phyloP scores from a whole-genome alignment of 2,113 vertebrate species.

The Ramphastos sulfuratus region DNA sequence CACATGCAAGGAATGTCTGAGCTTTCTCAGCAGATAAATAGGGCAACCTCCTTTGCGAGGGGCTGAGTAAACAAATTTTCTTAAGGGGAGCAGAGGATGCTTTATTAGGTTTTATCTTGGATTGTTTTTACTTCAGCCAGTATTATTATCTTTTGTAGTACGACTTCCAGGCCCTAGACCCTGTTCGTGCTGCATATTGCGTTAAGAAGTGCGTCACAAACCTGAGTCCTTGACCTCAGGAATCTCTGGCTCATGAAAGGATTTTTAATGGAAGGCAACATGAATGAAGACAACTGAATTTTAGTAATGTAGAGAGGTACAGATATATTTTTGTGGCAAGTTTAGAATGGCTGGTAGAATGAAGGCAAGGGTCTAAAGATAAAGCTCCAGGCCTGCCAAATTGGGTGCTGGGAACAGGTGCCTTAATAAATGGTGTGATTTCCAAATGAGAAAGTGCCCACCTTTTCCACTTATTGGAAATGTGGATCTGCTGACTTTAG shows the following conservation, averaged over 20 bases:
- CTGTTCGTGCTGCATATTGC: not conserved
- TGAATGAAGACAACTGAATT: not conserved
- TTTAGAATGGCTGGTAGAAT: not conserved
- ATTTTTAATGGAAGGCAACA: not conserved
- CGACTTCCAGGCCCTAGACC: not conserved
- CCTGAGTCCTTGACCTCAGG: not conserved
- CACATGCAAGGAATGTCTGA: slow-evolving; percentile 58
- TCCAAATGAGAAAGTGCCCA: not conserved
- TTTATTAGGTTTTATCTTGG: slow-evolving; percentile 40
- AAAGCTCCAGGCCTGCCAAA: not conserved
- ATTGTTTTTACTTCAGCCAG: slow-evolving; percentile 21
- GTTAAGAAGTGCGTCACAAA: not conserved
- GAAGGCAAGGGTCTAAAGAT: not conserved
- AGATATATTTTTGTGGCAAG: not conserved
- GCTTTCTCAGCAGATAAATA: slow-evolving; percentile 10
- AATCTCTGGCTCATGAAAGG: not conserved
- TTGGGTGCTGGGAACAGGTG: not conserved
- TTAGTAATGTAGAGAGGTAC: not conserved
- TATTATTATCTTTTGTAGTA: not conserved
- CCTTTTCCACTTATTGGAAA: not conserved
- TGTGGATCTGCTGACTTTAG: not conserved
- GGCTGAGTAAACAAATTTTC: slow-evolving; percentile 44
- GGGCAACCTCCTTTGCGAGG: slow-evolving; percentile 21
- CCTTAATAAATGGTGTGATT: not conserved
- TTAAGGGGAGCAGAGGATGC: slow-evolving; percentile 1